These are phyloP conservation scores for Typhlichthys eigenmanni DNA, from an alignment of 2,797 vertebrate genomes.

Conservation along the genomic window DNA sequence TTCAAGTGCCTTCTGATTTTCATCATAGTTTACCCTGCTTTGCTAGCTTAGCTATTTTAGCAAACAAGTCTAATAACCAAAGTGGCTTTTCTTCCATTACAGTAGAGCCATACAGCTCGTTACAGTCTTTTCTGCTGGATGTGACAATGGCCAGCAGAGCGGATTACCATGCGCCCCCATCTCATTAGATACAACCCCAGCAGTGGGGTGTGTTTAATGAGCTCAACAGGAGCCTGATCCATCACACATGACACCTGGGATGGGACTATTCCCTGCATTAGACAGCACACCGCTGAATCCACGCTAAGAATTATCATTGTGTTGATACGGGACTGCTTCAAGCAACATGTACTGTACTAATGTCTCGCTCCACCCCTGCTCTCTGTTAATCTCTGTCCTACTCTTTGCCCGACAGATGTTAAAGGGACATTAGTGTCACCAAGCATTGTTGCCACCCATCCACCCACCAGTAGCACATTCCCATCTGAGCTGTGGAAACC, in stretches of 20 bases:
- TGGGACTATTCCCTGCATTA: slow-evolving; percentile 64
- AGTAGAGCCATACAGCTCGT: too few relatives aligned
- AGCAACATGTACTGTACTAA: neutral
- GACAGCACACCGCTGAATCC: slow-evolving; percentile 15
- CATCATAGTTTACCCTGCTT: too few relatives aligned
- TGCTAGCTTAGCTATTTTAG: too few relatives aligned
- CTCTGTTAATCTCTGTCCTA: slow-evolving; percentile 4
- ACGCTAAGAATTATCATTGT: neutral
- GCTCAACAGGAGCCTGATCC: slow-evolving; percentile 90
- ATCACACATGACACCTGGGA: slow-evolving; percentile 87
- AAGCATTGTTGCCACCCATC: slow-evolving; percentile 18
- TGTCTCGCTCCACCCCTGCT: neutral
- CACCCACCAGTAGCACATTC: neutral
- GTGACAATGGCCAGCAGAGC: slow-evolving; percentile 46
- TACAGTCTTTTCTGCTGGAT: neutral
- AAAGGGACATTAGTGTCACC: slow-evolving; percentile 7
- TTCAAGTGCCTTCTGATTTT: too few relatives aligned
- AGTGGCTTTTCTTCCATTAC: too few relatives aligned
- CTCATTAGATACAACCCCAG: slow-evolving; percentile 84
- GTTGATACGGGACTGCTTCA: slow-evolving; percentile 8
- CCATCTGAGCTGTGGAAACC: slow-evolving; percentile 8
- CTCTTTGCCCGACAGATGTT: slow-evolving; percentile 10
- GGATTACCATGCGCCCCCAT: slow-evolving; percentile 71
- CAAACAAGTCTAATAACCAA: too few relatives aligned
- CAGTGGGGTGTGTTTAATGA: slow-evolving; percentile 88